These are phyloP conservation scores for Epistrophe grossulariae DNA, from an alignment of 2,888 invertebrate genomes.

Conservation along the genomic window DNA sequence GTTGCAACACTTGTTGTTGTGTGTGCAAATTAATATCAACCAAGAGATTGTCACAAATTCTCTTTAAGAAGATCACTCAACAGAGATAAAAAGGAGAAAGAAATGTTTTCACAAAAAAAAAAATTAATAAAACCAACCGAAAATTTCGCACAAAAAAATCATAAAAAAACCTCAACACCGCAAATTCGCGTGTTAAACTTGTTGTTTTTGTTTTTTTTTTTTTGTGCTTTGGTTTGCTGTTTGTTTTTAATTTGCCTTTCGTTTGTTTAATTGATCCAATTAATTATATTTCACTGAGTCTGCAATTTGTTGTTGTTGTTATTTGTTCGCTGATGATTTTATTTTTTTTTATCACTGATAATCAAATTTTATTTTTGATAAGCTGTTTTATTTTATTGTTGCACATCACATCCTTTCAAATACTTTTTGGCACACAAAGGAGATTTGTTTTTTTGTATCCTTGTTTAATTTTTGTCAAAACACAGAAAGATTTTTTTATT, in stretches of 20 bases:
- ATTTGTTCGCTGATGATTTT: neutral
- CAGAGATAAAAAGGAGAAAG: slow-evolving; percentile 34
- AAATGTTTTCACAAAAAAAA: slow-evolving; percentile 49
- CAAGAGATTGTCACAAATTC: slow-evolving; percentile 54
- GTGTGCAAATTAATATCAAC: slow-evolving; percentile 50
- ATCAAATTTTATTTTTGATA: slow-evolving; percentile 49
- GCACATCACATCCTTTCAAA: slow-evolving; percentile 54
- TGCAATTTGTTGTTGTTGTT: slow-evolving; percentile 19
- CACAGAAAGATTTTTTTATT: slow-evolving; percentile 33
- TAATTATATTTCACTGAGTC: slow-evolving; percentile 62
- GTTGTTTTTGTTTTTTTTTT: slow-evolving; percentile 13
- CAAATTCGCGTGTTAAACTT: slow-evolving; percentile 59
- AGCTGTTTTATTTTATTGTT: slow-evolving; percentile 48
- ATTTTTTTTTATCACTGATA: slow-evolving; percentile 57
- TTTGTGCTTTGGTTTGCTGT: slow-evolving; percentile 30
- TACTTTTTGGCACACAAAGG: slow-evolving; percentile 33
- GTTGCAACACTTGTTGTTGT: slow-evolving; percentile 60
- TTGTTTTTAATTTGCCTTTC: slow-evolving; percentile 51
- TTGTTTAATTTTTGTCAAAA: slow-evolving; percentile 41
- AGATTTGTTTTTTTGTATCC: slow-evolving; percentile 38
- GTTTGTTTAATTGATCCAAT: slow-evolving; percentile 69
- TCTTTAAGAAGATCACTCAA: slow-evolving; percentile 53
- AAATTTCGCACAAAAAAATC: slow-evolving; percentile 43
- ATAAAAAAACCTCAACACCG: slow-evolving; percentile 59
- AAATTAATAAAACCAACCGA: neutral